These are phyloP conservation scores for Linurgus olivaceus DNA, from an alignment of 2,797 vertebrate species.

Conservation along the genomic window DNA sequence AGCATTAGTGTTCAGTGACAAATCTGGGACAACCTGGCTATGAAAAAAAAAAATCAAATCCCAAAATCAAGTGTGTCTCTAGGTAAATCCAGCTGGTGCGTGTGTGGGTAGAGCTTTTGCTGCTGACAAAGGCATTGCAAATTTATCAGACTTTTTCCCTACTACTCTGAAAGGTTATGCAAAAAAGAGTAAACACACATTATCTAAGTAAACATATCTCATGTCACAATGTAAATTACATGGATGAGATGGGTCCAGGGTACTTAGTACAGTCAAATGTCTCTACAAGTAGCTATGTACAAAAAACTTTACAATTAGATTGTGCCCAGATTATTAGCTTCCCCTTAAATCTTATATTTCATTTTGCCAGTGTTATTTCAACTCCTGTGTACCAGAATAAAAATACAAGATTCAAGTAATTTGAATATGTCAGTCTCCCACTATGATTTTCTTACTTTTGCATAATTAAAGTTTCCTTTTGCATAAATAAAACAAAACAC, in stretches of 20 bases:
- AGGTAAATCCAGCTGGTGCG: background rate
- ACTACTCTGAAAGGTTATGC: background rate
- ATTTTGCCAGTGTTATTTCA: background rate
- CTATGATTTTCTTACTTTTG: conserved; percentile 11
- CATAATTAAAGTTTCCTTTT: background rate
- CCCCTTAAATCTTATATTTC: background rate
- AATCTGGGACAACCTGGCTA: background rate
- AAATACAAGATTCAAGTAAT: background rate
- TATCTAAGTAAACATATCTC: conserved; percentile 13
- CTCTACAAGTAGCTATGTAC: background rate
- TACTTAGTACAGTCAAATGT: background rate
- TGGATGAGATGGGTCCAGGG: background rate
- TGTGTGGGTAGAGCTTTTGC: background rate
- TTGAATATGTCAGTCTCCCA: background rate
- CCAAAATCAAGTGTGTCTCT: background rate
- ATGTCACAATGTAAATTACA: conserved; percentile 20
- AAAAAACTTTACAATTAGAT: background rate
- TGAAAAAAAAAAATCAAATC: background rate
- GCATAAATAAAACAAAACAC: background rate
- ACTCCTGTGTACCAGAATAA: background rate
- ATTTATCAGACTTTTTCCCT: conserved; percentile 1
- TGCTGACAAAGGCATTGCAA: conserved; percentile 4
- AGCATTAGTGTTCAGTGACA: background rate
- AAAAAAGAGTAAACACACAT: background rate
- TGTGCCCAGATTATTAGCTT: background rate